Evolutionary conservation across 2,888 invertebrate genomes (phyloP), one percentile per base, ranked within the genome.

Genomic region (Deilephila elpenor): DNA sequence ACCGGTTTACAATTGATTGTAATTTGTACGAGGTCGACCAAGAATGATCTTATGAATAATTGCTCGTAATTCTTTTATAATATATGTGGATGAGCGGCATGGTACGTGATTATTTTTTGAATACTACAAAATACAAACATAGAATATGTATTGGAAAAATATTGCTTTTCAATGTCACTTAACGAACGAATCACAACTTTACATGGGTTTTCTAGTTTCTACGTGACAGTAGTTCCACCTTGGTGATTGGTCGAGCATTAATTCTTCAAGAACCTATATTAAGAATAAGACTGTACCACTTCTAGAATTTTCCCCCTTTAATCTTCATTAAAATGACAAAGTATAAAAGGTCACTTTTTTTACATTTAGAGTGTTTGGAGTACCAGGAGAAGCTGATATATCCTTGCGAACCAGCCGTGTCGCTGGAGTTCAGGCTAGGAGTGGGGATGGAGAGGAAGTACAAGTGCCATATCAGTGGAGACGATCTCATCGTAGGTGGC

Each of bases 321-420:
- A 34, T 37, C 37, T 37, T 37, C 37, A 37, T 37, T 37, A 37
- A 37, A 8, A 7, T 7, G 0, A 8, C 37, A 7, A 37, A 8
- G 2, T 37, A 8, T 7, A 8, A 37, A 37, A 11, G 1, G 0
- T 3, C 11, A 29, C 17, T 17, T 29, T 62, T 67, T 37, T 25
- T 17, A 34, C 0, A 71, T 80, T 14, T 76, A 89, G 89, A 87
- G 75, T 89, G 89, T 67, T 75, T 89, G 0, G 88, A 89, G 2
- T 89, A 89, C 64, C 88, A 86, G 64, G 83, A 86, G 53, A 76
- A 78, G 20, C 73, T 81, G 11, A 78, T 89, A 2, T 89, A 83
- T 74, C 88, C 88, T 0, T 89, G 89, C 73, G 78, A 78, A 59
- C 74, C 77, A 5, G 77, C 79, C 0, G 78, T 80, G 14, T 75